Conservation (phyloP, 2,797 vertebrate genomes). For the Neoniphon sammara region DNA sequence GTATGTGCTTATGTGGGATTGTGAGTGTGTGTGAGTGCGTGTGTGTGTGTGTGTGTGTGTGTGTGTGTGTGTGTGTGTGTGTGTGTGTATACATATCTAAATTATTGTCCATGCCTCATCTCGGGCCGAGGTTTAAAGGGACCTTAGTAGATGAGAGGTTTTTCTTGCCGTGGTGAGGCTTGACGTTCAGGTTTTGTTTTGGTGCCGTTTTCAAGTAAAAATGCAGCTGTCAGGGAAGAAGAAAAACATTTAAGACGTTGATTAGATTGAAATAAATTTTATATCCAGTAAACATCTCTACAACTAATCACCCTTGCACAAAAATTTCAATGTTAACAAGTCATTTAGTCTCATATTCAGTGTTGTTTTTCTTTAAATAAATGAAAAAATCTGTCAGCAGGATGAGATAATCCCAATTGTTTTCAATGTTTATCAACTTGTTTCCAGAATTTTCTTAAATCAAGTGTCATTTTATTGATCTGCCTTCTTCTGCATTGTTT, state of each 20-base stretch:
- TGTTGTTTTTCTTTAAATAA: too few species aligned
- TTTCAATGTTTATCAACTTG: too few species aligned
- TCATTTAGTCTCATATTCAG: too few species aligned
- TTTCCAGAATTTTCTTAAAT: too few species aligned
- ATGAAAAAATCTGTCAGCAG: too few species aligned
- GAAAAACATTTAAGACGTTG: not conserved
- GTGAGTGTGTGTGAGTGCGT: slow-evolving; percentile 16
- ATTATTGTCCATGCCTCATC: slow-evolving; percentile 76
- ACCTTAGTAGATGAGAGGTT: slow-evolving; percentile 73
- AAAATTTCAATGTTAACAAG: too few species aligned
- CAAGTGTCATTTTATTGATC: too few species aligned
- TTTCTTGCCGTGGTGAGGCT: slow-evolving; percentile 79
- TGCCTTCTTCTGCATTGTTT: too few species aligned
- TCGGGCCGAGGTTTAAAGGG: slow-evolving; percentile 81
- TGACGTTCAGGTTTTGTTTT: slow-evolving; percentile 80
- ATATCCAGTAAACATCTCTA: too few species aligned
- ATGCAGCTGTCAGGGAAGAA: slow-evolving; percentile 72
- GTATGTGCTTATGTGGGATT: not conserved
- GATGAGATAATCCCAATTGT: too few species aligned
- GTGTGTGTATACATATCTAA: slow-evolving; percentile 5
- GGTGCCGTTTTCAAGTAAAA: slow-evolving; percentile 85
- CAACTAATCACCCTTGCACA: too few species aligned
- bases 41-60: not conserved
- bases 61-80: slow-evolving; percentile 24
- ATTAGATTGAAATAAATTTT: too few species aligned